Evolutionary conservation across 2,797 vertebrate genomes (phyloP).

Genomic region (Phrynocephalus guinanensis): DNA sequence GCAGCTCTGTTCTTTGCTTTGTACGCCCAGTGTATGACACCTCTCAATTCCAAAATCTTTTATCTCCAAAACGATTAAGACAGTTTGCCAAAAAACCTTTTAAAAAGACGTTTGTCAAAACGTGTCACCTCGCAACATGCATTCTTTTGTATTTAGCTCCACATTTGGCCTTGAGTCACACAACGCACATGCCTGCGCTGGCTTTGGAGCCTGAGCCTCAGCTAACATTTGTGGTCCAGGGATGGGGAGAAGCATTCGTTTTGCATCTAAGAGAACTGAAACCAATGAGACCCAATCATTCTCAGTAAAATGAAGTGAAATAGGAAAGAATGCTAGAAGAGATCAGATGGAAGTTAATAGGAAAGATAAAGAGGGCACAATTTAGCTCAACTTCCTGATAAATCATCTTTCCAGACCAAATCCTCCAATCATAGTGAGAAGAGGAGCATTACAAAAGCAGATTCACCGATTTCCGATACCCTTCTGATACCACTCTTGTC

Average conservation of each 20-base stretch:
- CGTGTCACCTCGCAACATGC: background rate
- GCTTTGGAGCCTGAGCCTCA: background rate
- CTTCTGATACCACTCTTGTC: background rate
- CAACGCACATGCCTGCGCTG: conserved; percentile 1
- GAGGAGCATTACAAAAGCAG: background rate
- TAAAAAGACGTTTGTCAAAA: background rate
- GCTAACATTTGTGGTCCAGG: background rate
- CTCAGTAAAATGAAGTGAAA: background rate
- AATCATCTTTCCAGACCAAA: background rate
- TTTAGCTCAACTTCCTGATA: background rate
- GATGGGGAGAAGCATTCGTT: background rate
- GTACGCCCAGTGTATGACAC: background rate
- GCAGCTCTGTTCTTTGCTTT: background rate
- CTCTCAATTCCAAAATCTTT: background rate
- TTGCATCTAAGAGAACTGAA: background rate
- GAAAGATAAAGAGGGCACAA: background rate
- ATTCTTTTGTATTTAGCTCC: background rate
- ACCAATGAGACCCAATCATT: background rate
- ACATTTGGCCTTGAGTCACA: background rate
- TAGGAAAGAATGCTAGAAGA: background rate
- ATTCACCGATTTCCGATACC: background rate
- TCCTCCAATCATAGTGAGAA: background rate
- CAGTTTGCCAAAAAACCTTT: background rate
- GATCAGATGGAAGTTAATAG: background rate
- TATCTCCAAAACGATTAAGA: background rate